Evolutionary conservation across 2,888 invertebrate species (phyloP).

Genomic region (Folsomia manolachei): DNA sequence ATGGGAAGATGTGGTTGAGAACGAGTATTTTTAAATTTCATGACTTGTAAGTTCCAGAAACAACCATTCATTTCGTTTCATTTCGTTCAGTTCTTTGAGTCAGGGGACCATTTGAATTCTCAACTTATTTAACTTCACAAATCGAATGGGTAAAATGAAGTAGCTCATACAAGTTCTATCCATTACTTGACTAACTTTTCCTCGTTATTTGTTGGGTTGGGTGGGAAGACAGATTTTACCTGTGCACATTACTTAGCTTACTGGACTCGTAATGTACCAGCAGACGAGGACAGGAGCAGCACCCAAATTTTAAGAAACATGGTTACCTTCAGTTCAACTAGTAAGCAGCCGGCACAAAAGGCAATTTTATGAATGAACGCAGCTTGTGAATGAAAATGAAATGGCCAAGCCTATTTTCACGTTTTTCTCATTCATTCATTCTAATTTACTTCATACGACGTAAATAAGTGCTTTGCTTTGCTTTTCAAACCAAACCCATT

Average conservation of each 20-base stretch:
- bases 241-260: too few relatives aligned
- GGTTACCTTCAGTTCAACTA: slow-evolving; percentile 11
- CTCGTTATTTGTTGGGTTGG: neutral
- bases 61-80: neutral
- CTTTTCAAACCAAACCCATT: too few relatives aligned
- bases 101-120: neutral
- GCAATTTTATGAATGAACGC: slow-evolving; percentile 33
- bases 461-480: too few relatives aligned
- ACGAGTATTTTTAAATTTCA: neutral
- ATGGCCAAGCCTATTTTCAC: slow-evolving; percentile 43
- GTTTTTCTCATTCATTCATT: slow-evolving; percentile 26
- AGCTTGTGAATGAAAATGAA: slow-evolving; percentile 46
- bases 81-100: neutral
- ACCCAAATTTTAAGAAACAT: slow-evolving; percentile 9
- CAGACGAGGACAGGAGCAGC: neutral
- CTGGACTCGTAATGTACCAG: neutral
- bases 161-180: too few relatives aligned
- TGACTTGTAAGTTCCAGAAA: neutral
- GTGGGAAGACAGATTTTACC: neutral
- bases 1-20: too few relatives aligned
- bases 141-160: neutral
- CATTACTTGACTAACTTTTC: too few relatives aligned
- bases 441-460: neutral
- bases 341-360: neutral
- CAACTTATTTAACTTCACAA: neutral